Base-by-base conservation (phyloP, 2,888 invertebrate genomes). In the Dynastes grantii region DNA sequence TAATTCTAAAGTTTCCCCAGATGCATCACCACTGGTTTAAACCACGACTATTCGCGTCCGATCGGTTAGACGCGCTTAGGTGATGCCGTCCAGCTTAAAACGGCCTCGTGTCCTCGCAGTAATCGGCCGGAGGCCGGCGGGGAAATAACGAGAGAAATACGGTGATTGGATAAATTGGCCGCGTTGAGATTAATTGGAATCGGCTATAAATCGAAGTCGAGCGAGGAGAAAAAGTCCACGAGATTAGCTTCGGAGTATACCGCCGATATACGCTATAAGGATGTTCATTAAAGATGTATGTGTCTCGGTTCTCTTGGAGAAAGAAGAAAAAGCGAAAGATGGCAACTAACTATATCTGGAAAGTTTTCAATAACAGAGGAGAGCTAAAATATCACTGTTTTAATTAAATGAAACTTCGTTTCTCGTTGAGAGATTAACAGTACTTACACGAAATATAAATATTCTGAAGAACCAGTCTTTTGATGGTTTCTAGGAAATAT, bases 161-260 rank as follows among this genome's bases (percentile, higher is more conserved):
- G 58, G 58, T 58, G 73, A 73, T 58, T 58, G 73, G 73, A 58
- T 73, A 73, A 73, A 73, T 73, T 73, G 58, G 73, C 55, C 73
- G 73, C 73, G 73, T 13, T 70, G 11, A 37, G 73, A 73, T 73
- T 73, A 73, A 73, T 73, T 73, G 73, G 73, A 73, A 58, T 73
- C 73, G 58, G 51, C 73, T 40, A 73, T 73, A 73, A 73, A 73
- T 73, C 40, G 40, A 73, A 27, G 22, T 9, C 8, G 11, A 22
- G 16, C 16, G 22, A 58, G 16, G 22, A 55, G 16, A 63, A 64
- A 70, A 70, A 53, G 40, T 53, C 70, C 32, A 45, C 45, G 40
- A 65, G 51, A 70, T 70, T 53, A 51, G 51, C 51, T 29, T 51
- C 27, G 70, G 45, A 70, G 51, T 70, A 53, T 70, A 51, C 27